phyloP scores from a whole-genome alignment of 2,113 vertebrate genomes.

The Cervus canadensis region DNA sequence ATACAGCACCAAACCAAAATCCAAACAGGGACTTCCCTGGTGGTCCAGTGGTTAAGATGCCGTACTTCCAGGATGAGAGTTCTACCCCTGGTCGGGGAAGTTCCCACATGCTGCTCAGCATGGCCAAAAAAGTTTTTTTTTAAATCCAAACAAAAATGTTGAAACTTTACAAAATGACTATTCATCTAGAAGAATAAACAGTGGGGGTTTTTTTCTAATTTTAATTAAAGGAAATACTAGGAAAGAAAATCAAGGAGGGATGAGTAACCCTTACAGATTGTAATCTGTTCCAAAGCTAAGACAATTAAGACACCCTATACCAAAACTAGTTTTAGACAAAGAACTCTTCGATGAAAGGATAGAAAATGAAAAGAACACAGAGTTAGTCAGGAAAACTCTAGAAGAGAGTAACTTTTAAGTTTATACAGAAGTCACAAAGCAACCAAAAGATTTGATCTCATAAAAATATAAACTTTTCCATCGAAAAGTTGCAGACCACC shows the following conservation, averaged over 20 bases:
- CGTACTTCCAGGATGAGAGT: neutral
- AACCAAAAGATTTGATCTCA: neutral
- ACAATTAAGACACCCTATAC: neutral
- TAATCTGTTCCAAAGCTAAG: conserved; percentile 10
- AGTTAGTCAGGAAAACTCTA: neutral
- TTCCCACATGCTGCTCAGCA: neutral
- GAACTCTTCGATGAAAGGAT: neutral
- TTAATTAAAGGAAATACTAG: conserved; percentile 27
- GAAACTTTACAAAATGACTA: neutral
- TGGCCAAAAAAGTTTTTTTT: neutral
- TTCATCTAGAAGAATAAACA: conserved; percentile 16
- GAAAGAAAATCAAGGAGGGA: neutral
- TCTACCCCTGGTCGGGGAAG: neutral
- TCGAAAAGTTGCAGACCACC: neutral
- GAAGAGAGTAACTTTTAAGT: neutral
- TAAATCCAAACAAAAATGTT: neutral
- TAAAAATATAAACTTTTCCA: neutral
- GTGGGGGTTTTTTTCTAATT: neutral
- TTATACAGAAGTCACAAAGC: neutral
- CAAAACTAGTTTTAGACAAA: conserved; percentile 6
- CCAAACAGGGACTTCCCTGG: neutral
- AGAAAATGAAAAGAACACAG: conserved; percentile 19
- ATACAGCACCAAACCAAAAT: conserved; percentile 8
- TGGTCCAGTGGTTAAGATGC: neutral
- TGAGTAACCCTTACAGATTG: neutral